Conservation (phyloP, 2,113 vertebrate genomes). For the Pheucticus melanocephalus region DNA sequence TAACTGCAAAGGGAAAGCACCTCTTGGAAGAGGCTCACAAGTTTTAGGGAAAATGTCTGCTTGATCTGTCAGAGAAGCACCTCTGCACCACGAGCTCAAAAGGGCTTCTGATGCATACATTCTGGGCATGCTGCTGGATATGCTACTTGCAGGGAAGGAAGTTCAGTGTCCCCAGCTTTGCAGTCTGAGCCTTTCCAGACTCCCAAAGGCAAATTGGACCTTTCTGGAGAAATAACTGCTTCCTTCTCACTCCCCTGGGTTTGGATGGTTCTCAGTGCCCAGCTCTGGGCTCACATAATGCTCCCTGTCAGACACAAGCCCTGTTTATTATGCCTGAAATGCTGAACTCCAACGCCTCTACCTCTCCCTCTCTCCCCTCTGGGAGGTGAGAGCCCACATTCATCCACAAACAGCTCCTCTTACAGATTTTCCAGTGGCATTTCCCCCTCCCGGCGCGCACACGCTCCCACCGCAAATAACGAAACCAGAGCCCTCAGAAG, state of each 20-base stretch:
- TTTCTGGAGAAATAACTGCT: neutral
- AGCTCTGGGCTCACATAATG: neutral
- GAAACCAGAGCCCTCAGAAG: neutral
- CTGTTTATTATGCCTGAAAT: conserved; percentile 1
- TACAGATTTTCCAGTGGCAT: conserved; percentile 24
- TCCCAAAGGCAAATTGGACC: neutral
- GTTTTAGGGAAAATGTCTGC: neutral
- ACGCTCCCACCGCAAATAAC: conserved; percentile 4
- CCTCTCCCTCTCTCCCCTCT: neutral
- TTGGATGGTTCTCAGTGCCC: fast-evolving
- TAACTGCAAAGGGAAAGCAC: neutral
- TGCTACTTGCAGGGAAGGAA: neutral
- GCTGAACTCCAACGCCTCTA: neutral
- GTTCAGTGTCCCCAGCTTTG: neutral
- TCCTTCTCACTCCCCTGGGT: neutral
- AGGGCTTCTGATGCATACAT: neutral
- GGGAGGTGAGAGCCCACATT: conserved; percentile 41
- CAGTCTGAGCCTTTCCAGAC: neutral
- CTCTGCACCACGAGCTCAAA: fast-evolving
- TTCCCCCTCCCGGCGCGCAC: neutral
- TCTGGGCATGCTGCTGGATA: neutral
- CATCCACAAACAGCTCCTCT: conserved; percentile 28
- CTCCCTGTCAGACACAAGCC: neutral
- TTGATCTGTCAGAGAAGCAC: neutral
- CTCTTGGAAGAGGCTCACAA: neutral